A percentile compares a stretch with the other conserved stretches of the same genome.
Evolutionary conservation across 2,797 vertebrate species (phyloP).

Genomic region (Pempheris klunzingeri): DNA sequence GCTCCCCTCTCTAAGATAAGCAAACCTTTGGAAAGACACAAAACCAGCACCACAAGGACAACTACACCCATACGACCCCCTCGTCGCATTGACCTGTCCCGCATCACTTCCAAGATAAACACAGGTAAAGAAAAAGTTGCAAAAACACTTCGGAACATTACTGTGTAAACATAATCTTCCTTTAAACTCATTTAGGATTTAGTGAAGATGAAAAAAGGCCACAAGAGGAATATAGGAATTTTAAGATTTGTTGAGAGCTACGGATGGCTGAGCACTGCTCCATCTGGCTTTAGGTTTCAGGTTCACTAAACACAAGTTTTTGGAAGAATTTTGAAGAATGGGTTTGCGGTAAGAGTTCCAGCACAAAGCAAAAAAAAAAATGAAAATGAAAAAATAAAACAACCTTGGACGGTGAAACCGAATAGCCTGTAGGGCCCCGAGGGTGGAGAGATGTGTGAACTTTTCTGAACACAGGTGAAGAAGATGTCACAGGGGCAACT

Average conservation of each 20-base stretch:
- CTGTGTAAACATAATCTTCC: neutral
- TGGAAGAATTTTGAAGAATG: conserved; percentile 1
- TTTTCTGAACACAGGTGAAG: conserved; percentile 20
- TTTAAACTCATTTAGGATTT: neutral
- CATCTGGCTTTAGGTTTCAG: neutral
- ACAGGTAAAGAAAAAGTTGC: conserved; percentile 83
- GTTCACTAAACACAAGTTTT: conserved; percentile 17
- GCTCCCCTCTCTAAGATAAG: conserved; percentile 96
- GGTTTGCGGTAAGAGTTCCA: conserved; percentile 18
- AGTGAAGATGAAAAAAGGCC: neutral
- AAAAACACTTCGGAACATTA: neutral
- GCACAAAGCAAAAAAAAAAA: no score
- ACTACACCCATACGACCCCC: conserved; percentile 78
- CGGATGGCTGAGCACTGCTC: conserved; percentile 1
- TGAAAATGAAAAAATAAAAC: no score
- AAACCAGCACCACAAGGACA: conserved; percentile 71
- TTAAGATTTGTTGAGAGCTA: neutral
- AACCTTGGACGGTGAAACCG: conserved; percentile 4
- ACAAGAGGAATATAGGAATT: neutral
- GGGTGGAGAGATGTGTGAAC: conserved; percentile 25
- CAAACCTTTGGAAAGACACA: conserved; percentile 88
- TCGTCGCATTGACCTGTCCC: conserved; percentile 86
- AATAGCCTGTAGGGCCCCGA: neutral
- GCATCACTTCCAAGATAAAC: conserved; percentile 90
- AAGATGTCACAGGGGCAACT: conserved; percentile 13